Base-by-base conservation (phyloP, 2,888 invertebrate species). In the Agonopterix subpropinquella region DNA sequence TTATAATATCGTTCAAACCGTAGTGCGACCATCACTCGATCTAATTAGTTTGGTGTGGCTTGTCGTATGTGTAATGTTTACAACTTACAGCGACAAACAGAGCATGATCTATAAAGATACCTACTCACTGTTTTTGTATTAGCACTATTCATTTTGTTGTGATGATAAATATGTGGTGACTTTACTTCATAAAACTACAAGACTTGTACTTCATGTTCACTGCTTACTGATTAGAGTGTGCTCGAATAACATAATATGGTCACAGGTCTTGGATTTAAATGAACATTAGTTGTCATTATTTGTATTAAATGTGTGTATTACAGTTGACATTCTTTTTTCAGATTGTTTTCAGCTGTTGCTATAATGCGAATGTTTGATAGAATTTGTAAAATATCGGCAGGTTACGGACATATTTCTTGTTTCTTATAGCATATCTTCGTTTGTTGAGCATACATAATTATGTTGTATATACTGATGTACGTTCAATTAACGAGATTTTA, bases 281-380 rank as follows among this genome's bases (percentile, higher is more conserved):
- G 10, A 11, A 39, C 10, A 39, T 39, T n/a, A 39, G 10, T 39
- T 11, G 39, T n/a, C 11, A 11, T 39, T 39, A 39, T 11, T n/a
- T 39, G 10, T 39, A n/a, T 39, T 39, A 28, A 9, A n/a, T 39
- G 39, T n/a, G 3, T 39, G n/a, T 39, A 39, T 39, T 4, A 39
- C 39, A n/a, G 11, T 39, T n/a, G 7, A 28, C 39, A 41, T 18
- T 11, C 28, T 43, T 36, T 52, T 49, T 49, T 48, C 45, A 47
- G 46, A 49, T 39, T n/a, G 36, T 44, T 41, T 43, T 52, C 36
- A 44, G 45, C 52, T 52, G 49, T 45, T 5, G 52, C 52, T 47
- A 49, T 35, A 43, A 1, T 10, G 52, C 52, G 52, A 52, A 52
- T 44, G 52, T 28, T 28, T 28, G 5, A 28, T 47, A 43, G 36